These are phyloP conservation scores for Anaspis maculata DNA, from an alignment of 2,888 invertebrate genomes.

Conservation along the genomic window DNA sequence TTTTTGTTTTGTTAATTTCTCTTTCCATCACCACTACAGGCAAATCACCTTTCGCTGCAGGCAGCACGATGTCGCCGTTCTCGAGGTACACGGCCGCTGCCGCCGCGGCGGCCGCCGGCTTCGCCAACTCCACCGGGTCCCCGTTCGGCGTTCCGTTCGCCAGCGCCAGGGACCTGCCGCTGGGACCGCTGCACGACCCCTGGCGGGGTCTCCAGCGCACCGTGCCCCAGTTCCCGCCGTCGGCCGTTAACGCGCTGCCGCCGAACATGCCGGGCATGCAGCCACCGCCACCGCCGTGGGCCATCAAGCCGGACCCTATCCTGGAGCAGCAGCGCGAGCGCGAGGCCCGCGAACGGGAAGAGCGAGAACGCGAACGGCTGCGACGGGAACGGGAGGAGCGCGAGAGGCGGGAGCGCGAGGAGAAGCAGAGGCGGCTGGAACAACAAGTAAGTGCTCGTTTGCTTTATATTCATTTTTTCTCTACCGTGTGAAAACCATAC, in stretches of 20 bases:
- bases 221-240: constrained; percentile 49
- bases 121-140: constrained; percentile 47
- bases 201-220: constrained; percentile 61
- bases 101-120: constrained; percentile 43
- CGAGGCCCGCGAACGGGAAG: constrained; percentile 53
- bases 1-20: no score
- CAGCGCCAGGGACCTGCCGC: constrained; percentile 38
- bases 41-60: constrained; percentile 42
- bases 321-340: constrained; percentile 49
- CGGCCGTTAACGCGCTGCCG: constrained; percentile 42
- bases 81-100: constrained; percentile 60
- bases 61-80: constrained; percentile 70
- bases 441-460: constrained; percentile 41
- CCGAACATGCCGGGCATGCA: constrained; percentile 38
- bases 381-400: constrained; percentile 52
- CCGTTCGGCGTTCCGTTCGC: constrained; percentile 62
- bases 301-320: constrained; percentile 58
- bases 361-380: constrained; percentile 48
- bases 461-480: not conserved
- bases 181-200: constrained; percentile 52
- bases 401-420: constrained; percentile 50
- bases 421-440: constrained; percentile 41
- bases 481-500: no score
- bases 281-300: constrained; percentile 47
- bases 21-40: no score